phyloP scores from a whole-genome alignment of 2,797 vertebrate species.

The Poliocrania exsul region DNA sequence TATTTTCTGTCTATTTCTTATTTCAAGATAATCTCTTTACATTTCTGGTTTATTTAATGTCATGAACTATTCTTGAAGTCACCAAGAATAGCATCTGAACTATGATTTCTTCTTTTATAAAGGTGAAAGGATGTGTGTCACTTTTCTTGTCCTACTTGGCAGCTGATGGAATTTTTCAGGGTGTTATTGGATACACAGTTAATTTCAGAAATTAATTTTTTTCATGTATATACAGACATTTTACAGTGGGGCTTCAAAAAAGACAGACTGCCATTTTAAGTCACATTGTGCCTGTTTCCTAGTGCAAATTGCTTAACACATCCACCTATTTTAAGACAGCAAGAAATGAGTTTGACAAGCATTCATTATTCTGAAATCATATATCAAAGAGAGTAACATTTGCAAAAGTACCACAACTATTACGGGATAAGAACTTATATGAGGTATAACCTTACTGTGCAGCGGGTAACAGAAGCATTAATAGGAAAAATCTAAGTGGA shows the following conservation, averaged over 20 bases:
- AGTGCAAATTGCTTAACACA: conserved; percentile 51
- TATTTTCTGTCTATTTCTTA: not conserved
- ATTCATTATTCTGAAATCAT: conserved; percentile 66
- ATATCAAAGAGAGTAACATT: conserved; percentile 36
- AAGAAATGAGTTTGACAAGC: conserved; percentile 67
- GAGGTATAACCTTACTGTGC: conserved; percentile 48
- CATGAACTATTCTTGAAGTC: not conserved
- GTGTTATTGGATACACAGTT: not conserved
- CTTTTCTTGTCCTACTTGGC: not conserved
- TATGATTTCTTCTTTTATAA: not conserved
- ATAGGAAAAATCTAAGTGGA: conserved; percentile 63
- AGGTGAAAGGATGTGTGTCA: not conserved
- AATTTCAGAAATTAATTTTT: not conserved
- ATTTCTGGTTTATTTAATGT: not conserved
- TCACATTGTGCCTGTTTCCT: conserved; percentile 4
- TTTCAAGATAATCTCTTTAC: not conserved
- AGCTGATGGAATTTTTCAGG: not conserved
- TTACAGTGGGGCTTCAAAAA: not conserved
- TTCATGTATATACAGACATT: not conserved
- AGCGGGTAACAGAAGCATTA: conserved; percentile 58
- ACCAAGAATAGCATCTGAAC: not conserved
- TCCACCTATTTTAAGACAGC: conserved; percentile 52
- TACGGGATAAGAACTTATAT: conserved; percentile 48
- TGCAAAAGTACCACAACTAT: conserved; percentile 43
- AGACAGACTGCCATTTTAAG: conserved; percentile 32